These are phyloP conservation scores for Tanypteryx hageni DNA, from an alignment of 2,888 invertebrate genomes.

Conservation along the genomic window DNA sequence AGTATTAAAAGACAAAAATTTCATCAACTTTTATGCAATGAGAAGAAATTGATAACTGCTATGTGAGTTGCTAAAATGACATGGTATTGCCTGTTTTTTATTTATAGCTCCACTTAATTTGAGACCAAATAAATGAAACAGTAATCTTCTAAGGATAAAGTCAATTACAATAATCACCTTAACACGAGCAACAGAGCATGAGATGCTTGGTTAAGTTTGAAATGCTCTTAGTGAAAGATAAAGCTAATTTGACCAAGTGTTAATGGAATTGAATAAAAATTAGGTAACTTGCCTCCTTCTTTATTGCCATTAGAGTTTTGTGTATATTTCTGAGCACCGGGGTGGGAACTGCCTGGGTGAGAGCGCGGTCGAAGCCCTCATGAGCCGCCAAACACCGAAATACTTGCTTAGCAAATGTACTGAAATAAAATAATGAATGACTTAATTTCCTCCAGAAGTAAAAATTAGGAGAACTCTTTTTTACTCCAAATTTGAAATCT, in stretches of 20 bases:
- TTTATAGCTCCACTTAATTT: no score
- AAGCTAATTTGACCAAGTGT: background rate
- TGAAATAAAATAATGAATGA: constrained; percentile 71
- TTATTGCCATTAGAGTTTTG: constrained; percentile 81
- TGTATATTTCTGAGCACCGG: constrained; percentile 89
- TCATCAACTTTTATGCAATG: background rate
- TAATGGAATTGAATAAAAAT: background rate
- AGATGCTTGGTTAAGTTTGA: background rate
- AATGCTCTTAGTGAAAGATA: background rate
- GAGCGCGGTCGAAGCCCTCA: constrained; percentile 84
- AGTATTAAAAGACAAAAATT: background rate
- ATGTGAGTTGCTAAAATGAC: background rate
- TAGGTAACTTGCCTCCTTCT: constrained; percentile 38
- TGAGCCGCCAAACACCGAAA: constrained; percentile 85
- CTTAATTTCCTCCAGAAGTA: no score
- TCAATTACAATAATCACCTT: background rate
- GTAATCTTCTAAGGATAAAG: no score
- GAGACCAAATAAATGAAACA: no score
- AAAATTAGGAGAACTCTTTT: no score
- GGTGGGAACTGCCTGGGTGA: constrained; percentile 88
- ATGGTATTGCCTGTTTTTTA: no score
- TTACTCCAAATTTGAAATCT: no score
- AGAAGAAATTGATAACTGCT: background rate
- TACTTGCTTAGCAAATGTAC: constrained; percentile 86
- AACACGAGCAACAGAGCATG: background rate